A percentile compares a stretch with the other conserved stretches of the same genome.
phyloP scores from a whole-genome alignment of 2,113 vertebrate genomes.

The Dissostichus mawsoni region DNA sequence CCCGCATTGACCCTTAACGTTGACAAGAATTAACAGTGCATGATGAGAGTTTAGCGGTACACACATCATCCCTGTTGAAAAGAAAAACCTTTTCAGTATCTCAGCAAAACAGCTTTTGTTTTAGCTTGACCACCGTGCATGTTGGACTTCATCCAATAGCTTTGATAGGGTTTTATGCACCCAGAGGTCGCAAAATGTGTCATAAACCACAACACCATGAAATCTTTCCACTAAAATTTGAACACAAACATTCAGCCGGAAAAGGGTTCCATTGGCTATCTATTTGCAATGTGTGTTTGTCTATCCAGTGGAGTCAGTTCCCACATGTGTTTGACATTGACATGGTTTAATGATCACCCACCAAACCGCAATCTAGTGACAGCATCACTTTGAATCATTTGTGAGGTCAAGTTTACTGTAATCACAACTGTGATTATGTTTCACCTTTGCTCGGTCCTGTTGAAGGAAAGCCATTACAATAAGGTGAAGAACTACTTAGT shows the following conservation, averaged over 20 bases:
- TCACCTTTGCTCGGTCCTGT: slow-evolving; percentile 25
- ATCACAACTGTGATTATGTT: slow-evolving; percentile 35
- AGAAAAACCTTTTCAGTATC: slow-evolving; percentile 33
- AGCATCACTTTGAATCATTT: slow-evolving; percentile 50
- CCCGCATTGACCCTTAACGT: not conserved
- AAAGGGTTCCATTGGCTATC: not conserved
- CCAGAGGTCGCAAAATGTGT: slow-evolving; percentile 16
- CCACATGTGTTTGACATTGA: slow-evolving; percentile 37
- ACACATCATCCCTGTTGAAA: not conserved
- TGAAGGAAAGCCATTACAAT: slow-evolving; percentile 32
- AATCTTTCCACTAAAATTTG: slow-evolving; percentile 34
- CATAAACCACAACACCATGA: slow-evolving; percentile 34
- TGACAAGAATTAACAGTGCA: not conserved
- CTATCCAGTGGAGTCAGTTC: slow-evolving; percentile 9
- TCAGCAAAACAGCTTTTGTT: slow-evolving; percentile 40
- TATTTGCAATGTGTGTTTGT: slow-evolving; percentile 14
- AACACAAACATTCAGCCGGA: not conserved
- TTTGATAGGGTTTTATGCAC: slow-evolving; percentile 7
- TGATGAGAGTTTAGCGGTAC: not conserved
- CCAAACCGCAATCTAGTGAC: slow-evolving; percentile 24
- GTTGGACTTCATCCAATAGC: slow-evolving; percentile 32
- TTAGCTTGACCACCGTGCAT: slow-evolving; percentile 12
- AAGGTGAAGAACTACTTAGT: slow-evolving; percentile 24
- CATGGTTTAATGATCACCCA: slow-evolving; percentile 22
- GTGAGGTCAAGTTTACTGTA: slow-evolving; percentile 48